Percentiles rank a stretch among this genome's conserved stretches.
These are phyloP conservation scores for Bubo blakistoni DNA, from an alignment of 2,113 vertebrate species.

Conservation along the genomic window DNA sequence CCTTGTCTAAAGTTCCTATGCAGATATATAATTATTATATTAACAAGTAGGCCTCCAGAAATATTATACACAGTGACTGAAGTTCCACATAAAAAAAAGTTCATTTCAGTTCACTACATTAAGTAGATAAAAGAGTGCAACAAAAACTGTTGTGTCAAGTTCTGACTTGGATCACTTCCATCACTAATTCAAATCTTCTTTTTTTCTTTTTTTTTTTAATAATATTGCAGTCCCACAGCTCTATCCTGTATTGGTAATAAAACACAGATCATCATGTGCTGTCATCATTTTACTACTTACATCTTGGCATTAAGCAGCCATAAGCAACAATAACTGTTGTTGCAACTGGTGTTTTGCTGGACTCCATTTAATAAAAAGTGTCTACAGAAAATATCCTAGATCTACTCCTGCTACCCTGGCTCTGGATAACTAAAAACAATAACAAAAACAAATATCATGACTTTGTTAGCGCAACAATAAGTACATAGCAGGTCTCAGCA, in stretches of 20 bases:
- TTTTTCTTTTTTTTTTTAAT: background rate
- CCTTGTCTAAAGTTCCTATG: background rate
- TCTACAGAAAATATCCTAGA: background rate
- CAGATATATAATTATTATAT: background rate
- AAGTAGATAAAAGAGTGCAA: background rate
- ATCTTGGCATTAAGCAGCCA: background rate
- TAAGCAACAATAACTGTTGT: background rate
- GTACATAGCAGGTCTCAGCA: background rate
- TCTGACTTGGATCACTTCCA: background rate
- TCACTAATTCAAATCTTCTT: background rate
- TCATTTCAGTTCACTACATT: background rate
- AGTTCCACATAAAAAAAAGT: background rate
- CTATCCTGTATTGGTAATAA: background rate
- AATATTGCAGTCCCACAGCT: background rate
- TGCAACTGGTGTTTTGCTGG: background rate
- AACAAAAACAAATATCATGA: background rate
- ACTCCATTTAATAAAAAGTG: background rate
- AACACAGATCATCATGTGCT: background rate
- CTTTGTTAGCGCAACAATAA: background rate
- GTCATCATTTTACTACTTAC: background rate
- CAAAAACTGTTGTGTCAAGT: background rate
- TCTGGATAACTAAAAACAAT: background rate
- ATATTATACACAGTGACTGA: background rate
- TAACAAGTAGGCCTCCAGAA: background rate
- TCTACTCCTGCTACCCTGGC: background rate